Evolutionary conservation across 2,113 vertebrate genomes (phyloP).

Genomic region (Parus major): DNA sequence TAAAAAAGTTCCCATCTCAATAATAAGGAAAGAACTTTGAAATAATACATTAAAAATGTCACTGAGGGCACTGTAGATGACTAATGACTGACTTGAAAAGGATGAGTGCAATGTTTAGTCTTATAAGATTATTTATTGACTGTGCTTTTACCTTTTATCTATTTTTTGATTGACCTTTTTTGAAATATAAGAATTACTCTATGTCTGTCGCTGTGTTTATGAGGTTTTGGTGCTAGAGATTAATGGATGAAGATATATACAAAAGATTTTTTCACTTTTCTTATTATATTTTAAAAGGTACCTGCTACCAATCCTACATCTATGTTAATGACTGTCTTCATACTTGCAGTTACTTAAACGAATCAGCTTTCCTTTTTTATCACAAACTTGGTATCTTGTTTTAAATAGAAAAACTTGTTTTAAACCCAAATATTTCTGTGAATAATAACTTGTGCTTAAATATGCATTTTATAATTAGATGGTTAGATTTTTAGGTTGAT

Average conservation of each 20-base stretch:
- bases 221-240: constrained; percentile 15
- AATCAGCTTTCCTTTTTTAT: neutral
- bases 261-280: neutral
- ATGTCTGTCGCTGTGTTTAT: constrained; percentile 24
- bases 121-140: constrained; percentile 61
- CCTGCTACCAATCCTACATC: neutral
- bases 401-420: neutral
- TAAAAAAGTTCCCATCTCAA: neutral
- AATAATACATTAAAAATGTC: constrained; percentile 22
- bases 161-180: constrained; percentile 60
- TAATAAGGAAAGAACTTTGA: constrained; percentile 21
- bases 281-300: neutral
- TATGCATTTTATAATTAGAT: neutral
- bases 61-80: constrained; percentile 15
- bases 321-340: neutral
- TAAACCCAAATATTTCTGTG: neutral
- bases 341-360: neutral
- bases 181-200: constrained; percentile 41
- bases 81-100: constrained; percentile 54
- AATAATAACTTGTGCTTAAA: neutral
- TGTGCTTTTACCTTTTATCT: constrained; percentile 40
- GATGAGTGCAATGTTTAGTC: constrained; percentile 39
- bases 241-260: constrained; percentile 1
- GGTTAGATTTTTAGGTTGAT: neutral
- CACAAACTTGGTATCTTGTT: neutral